Conservation (phyloP, 1,140 invertebrate genomes). For the Tyrophagus putrescentiae region DNA sequence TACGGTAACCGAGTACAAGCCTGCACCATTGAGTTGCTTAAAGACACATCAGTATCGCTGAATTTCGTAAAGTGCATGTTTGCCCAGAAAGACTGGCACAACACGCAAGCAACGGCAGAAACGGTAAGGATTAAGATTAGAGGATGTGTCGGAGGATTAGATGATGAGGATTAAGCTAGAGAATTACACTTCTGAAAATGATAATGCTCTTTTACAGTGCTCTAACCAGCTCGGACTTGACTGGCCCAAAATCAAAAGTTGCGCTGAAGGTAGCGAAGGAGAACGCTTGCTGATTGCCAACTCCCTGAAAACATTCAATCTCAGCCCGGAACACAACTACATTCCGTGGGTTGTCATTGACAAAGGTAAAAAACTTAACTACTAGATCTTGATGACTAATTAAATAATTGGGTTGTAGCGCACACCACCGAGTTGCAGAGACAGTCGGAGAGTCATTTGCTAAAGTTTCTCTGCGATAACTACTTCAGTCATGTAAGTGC, state of each 20-base stretch:
- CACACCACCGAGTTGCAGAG: slow-evolving; percentile 17
- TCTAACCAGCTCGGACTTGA: slow-evolving; percentile 10
- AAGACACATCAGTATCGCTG: slow-evolving; percentile 2
- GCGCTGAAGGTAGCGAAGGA: slow-evolving; percentile 19
- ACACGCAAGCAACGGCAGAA: slow-evolving; percentile 12
- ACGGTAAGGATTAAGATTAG: not conserved
- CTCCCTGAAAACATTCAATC: slow-evolving; percentile 22
- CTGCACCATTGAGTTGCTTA: slow-evolving; percentile 19
- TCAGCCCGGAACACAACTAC: slow-evolving; percentile 19
- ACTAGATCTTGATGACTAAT: too few species aligned
- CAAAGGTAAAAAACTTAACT: too few species aligned
- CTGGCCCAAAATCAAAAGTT: slow-evolving; percentile 14
- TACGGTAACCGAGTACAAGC: slow-evolving; percentile 29
- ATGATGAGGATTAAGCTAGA: not conserved
- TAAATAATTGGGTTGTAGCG: too few species aligned
- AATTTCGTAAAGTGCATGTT: slow-evolving; percentile 21
- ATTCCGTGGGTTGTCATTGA: slow-evolving; percentile 22
- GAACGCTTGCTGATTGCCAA: slow-evolving; percentile 22
- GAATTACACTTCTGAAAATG: too few species aligned
- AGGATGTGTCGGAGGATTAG: not conserved
- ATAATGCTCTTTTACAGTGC: not conserved
- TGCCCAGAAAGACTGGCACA: not conserved
- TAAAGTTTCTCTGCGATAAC: slow-evolving; percentile 19
- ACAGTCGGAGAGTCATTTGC: slow-evolving; percentile 6
- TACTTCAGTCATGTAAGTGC: slow-evolving; percentile 18